Percentiles rank a stretch among this genome's conserved stretches.
Evolutionary conservation across 2,113 vertebrate species (phyloP).

Genomic region (Oostethus manadensis): DNA sequence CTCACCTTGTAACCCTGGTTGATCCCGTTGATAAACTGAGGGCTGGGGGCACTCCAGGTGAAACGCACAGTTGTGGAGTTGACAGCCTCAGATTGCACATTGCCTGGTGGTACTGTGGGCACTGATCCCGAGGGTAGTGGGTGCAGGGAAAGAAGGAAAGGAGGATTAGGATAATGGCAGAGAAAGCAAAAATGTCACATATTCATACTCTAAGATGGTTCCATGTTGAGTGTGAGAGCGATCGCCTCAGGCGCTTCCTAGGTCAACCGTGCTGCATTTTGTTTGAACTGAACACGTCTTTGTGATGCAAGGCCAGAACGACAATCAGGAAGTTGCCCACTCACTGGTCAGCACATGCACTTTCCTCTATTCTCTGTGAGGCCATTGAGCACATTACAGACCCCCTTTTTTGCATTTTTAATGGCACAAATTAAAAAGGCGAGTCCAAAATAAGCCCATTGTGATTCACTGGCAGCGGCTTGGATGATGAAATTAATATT

Average conservation of each 20-base stretch:
- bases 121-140: constrained; percentile 69
- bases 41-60: constrained; percentile 93
- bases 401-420: constrained; percentile 16
- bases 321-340: constrained; percentile 19
- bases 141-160: not conserved
- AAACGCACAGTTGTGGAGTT: constrained; percentile 92
- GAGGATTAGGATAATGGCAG: constrained; percentile 12
- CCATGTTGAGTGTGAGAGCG: constrained; percentile 37
- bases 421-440: constrained; percentile 40
- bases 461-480: constrained; percentile 23
- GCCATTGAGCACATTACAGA: constrained; percentile 27
- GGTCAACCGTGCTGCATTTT: constrained; percentile 58
- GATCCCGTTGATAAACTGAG: constrained; percentile 98
- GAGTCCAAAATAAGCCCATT: constrained; percentile 26
- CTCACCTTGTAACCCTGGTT: constrained; percentile 98
- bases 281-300: constrained; percentile 51
- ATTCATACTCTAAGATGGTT: not conserved
- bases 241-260: constrained; percentile 60
- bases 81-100: constrained; percentile 87
- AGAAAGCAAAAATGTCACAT: not conserved
- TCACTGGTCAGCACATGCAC: constrained; percentile 1
- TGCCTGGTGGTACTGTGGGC: constrained; percentile 92
- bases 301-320: constrained; percentile 52
- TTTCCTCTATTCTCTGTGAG: constrained; percentile 16
- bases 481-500: constrained; percentile 49